These are phyloP conservation scores for Sebastes flavidus DNA, from an alignment of 2,797 vertebrate species.

Conservation along the genomic window DNA sequence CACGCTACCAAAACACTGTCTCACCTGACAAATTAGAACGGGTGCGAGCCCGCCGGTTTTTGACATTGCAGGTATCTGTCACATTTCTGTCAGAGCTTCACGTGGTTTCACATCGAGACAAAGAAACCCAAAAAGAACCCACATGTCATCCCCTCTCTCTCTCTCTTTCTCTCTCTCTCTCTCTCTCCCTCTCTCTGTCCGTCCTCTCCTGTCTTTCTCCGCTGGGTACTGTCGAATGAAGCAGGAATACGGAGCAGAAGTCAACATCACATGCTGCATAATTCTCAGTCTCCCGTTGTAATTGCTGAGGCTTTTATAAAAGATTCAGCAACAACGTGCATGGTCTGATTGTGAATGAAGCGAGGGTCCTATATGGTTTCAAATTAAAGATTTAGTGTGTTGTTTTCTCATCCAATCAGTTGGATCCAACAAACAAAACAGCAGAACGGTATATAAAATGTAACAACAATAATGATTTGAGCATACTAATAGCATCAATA, in stretches of 20 bases:
- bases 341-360: slow-evolving; percentile 65
- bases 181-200: slow-evolving; percentile 7
- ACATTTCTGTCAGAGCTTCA: slow-evolving; percentile 72
- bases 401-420: slow-evolving; percentile 27
- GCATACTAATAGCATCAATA: neutral
- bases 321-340: slow-evolving; percentile 55
- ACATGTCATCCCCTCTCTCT: slow-evolving; percentile 27
- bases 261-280: slow-evolving; percentile 68
- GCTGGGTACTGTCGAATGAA: slow-evolving; percentile 45
- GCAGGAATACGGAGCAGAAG: slow-evolving; percentile 61
- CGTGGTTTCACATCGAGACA: slow-evolving; percentile 68
- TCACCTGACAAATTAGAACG: slow-evolving; percentile 75
- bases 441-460: slow-evolving; percentile 5
- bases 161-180: neutral
- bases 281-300: slow-evolving; percentile 54
- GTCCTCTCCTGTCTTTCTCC: slow-evolving; percentile 37
- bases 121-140: slow-evolving; percentile 64
- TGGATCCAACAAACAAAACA: slow-evolving; percentile 3
- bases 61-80: slow-evolving; percentile 72
- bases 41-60: slow-evolving; percentile 53
- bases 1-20: slow-evolving; percentile 70
- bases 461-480: neutral
- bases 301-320: slow-evolving; percentile 59
- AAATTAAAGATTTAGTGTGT: slow-evolving; percentile 56
- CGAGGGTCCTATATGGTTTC: slow-evolving; percentile 28